Evolutionary conservation across 1,140 invertebrate genomes (phyloP).

Genomic region (Mesaphorura yosii): DNA sequence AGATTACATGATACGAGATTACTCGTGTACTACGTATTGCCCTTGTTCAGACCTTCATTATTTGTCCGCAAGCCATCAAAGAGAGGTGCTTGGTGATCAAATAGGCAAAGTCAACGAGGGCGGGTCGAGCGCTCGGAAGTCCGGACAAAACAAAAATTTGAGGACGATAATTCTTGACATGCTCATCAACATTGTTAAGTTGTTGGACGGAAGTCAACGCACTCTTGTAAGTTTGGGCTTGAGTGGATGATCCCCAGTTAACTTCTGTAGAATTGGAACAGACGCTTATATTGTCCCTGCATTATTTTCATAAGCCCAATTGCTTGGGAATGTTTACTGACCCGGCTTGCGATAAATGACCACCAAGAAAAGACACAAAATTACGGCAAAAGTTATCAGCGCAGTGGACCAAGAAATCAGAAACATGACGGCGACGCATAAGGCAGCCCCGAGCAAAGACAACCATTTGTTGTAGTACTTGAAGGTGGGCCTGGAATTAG

Average conservation of each 20-base stretch:
- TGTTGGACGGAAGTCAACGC: conserved; percentile 42
- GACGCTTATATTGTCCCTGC: not conserved
- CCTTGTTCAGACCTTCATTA: conserved; percentile 31
- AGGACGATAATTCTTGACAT: conserved; percentile 50
- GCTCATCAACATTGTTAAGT: conserved; percentile 43
- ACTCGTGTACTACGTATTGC: not conserved
- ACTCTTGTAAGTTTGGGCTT: conserved; percentile 47
- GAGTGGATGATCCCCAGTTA: conserved; percentile 51
- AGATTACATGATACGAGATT: not conserved
- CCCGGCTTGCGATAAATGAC: conserved; percentile 46
- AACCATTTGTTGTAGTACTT: conserved; percentile 43
- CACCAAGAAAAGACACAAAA: conserved; percentile 42
- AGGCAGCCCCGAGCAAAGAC: conserved; percentile 35
- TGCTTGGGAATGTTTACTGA: conserved; percentile 35
- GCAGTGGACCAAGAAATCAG: conserved; percentile 47
- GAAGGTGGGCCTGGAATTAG: conserved; percentile 72
- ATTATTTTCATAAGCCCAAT: too few relatives aligned
- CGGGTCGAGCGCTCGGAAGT: conserved; percentile 39
- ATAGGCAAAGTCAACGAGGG: conserved; percentile 46
- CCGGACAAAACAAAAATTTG: conserved; percentile 47
- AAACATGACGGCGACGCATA: conserved; percentile 41
- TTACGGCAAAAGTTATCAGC: conserved; percentile 44
- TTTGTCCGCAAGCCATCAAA: conserved; percentile 45
- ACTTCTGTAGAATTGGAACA: conserved; percentile 39
- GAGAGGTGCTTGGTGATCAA: conserved; percentile 44